These are phyloP conservation scores for Meiosimyza decipiens DNA, from an alignment of 2,888 invertebrate genomes.

Conservation along the genomic window DNA sequence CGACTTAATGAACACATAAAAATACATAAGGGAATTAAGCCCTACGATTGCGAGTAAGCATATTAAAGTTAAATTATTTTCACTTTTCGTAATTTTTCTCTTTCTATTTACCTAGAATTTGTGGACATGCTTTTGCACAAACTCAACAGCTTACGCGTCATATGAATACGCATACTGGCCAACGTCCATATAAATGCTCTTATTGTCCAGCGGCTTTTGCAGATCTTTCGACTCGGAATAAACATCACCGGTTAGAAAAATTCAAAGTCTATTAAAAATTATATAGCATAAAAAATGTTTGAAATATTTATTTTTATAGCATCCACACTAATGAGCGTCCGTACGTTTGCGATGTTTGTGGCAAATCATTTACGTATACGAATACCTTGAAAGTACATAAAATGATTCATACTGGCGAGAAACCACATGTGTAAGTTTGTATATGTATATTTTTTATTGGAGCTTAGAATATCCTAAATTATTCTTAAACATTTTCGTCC, in stretches of 20 bases:
- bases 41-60: slow-evolving; percentile 65
- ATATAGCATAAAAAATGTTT: too few relatives aligned
- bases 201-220: slow-evolving; percentile 65
- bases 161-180: slow-evolving; percentile 66
- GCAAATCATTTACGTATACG: slow-evolving; percentile 63
- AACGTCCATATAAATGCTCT: slow-evolving; percentile 64
- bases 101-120: slow-evolving; percentile 54
- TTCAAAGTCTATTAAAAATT: background rate
- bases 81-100: background rate
- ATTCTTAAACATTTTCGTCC: too few relatives aligned
- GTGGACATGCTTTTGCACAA: slow-evolving; percentile 63
- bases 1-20: slow-evolving; percentile 65
- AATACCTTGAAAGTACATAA: slow-evolving; percentile 64
- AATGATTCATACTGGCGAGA: slow-evolving; percentile 64
- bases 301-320: slow-evolving; percentile 43
- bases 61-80: background rate
- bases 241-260: slow-evolving; percentile 62
- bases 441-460: background rate
- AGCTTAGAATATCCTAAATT: background rate
- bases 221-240: slow-evolving; percentile 65
- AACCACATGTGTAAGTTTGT: slow-evolving; percentile 60
- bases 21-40: slow-evolving; percentile 63
- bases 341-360: slow-evolving; percentile 62
- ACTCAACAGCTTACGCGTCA: slow-evolving; percentile 65
- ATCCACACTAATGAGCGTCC: slow-evolving; percentile 65